phyloP scores from a whole-genome alignment of 1,140 invertebrate species.

The Drosophila obscura region DNA sequence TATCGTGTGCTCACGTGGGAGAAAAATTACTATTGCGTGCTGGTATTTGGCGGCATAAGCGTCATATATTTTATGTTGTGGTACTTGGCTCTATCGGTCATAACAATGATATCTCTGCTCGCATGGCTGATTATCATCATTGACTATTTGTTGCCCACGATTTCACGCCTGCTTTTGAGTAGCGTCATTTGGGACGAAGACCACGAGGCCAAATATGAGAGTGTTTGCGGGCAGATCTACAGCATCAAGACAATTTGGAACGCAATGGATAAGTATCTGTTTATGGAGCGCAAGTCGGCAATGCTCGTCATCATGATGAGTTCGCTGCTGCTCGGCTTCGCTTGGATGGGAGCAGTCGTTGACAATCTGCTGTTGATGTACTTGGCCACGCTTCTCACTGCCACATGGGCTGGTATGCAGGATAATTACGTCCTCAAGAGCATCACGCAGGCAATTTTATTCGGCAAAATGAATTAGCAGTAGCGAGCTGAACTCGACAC shows the following conservation, averaged over 20 bases:
- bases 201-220: conserved; percentile 91
- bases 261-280: accelerated
- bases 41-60: conserved; percentile 88
- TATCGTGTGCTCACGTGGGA: conserved; percentile 92
- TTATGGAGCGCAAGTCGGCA: conserved; percentile 58
- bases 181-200: conserved; percentile 89
- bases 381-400: conserved; percentile 85
- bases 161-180: conserved; percentile 88
- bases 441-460: conserved; percentile 52
- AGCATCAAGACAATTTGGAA: conserved; percentile 30
- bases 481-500: conserved; percentile 12
- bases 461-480: conserved; percentile 66
- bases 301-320: conserved; percentile 89
- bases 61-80: conserved; percentile 90
- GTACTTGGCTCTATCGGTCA: conserved; percentile 91
- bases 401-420: conserved; percentile 86
- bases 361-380: conserved; percentile 93
- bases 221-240: conserved; percentile 84
- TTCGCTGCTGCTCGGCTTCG: conserved; percentile 86
- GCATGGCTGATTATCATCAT: conserved; percentile 89
- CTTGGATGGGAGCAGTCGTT: conserved; percentile 91
- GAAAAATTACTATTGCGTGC: conserved; percentile 90
- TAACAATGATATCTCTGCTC: conserved; percentile 90
- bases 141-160: conserved; percentile 91
- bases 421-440: conserved; percentile 77